Percentiles rank a stretch among this genome's conserved stretches.
Evolutionary conservation across 1,140 invertebrate species (phyloP).

Genomic region (Andrena cerasifolii): DNA sequence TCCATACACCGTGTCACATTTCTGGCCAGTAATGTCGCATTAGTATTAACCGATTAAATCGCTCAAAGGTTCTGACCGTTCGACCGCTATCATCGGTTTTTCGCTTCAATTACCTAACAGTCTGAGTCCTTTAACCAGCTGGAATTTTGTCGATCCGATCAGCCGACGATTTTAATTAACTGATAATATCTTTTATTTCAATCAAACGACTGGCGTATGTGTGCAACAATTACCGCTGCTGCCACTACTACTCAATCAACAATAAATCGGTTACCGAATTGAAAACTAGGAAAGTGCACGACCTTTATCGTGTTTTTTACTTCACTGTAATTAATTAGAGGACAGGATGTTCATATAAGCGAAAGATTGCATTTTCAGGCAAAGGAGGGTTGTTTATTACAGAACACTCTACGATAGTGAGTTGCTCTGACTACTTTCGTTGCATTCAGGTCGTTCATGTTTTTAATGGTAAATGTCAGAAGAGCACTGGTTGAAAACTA

Average conservation of each 20-base stretch:
- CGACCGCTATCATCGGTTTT: conserved; percentile 40
- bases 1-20: conserved; percentile 17
- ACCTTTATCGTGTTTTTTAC: background rate
- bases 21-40: conserved; percentile 30
- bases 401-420: no score
- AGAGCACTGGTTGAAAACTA: no score
- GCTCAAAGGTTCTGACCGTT: conserved; percentile 35
- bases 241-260: background rate
- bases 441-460: no score
- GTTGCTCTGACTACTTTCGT: no score
- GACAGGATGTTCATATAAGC: no score
- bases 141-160: conserved; percentile 36
- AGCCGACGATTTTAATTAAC: conserved; percentile 9
- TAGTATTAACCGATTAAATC: conserved; percentile 43
- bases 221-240: no score
- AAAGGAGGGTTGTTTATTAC: no score
- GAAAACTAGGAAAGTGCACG: background rate
- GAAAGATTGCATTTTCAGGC: background rate
- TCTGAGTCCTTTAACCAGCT: conserved; percentile 35
- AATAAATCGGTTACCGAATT: background rate
- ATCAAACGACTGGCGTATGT: background rate
- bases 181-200: conserved; percentile 3
- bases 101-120: conserved; percentile 32
- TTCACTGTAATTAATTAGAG: no score
- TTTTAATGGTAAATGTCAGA: no score